phyloP scores from a whole-genome alignment of 2,888 invertebrate species.

The Stenodera caucasica region DNA sequence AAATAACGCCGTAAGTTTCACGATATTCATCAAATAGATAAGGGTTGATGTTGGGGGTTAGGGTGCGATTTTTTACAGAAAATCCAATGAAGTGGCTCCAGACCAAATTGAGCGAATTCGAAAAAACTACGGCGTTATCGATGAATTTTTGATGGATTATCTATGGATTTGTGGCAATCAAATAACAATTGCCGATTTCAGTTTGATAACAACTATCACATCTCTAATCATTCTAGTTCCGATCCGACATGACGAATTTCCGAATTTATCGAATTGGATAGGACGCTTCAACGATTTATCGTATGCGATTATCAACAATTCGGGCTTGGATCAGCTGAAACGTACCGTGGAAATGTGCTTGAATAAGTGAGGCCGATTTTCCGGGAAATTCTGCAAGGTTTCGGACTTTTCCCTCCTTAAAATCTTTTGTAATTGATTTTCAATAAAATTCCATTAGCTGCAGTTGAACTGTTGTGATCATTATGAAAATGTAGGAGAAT shows the following conservation, averaged over 20 bases:
- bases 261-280: constrained; percentile 43
- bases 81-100: constrained; percentile 41
- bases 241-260: constrained; percentile 40
- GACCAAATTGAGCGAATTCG: constrained; percentile 49
- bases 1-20: constrained; percentile 4
- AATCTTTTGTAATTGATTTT: not conserved
- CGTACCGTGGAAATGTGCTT: not conserved
- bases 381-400: not conserved
- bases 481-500: too few species aligned
- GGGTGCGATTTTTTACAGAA: constrained; percentile 43
- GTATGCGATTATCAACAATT: constrained; percentile 17
- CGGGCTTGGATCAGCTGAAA: constrained; percentile 15
- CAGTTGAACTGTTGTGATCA: too few species aligned
- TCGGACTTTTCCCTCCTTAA: not conserved
- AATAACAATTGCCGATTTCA: constrained; percentile 47
- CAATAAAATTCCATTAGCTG: too few species aligned
- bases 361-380: too few species aligned
- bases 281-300: constrained; percentile 40
- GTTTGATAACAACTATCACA: constrained; percentile 53
- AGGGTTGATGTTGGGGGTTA: not conserved
- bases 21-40: not conserved
- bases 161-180: constrained; percentile 60
- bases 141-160: constrained; percentile 56
- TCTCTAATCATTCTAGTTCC: constrained; percentile 48
- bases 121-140: constrained; percentile 57